Evolutionary conservation across 2,888 invertebrate species (phyloP).

Genomic region (Pseudolycoriella hygida): DNA sequence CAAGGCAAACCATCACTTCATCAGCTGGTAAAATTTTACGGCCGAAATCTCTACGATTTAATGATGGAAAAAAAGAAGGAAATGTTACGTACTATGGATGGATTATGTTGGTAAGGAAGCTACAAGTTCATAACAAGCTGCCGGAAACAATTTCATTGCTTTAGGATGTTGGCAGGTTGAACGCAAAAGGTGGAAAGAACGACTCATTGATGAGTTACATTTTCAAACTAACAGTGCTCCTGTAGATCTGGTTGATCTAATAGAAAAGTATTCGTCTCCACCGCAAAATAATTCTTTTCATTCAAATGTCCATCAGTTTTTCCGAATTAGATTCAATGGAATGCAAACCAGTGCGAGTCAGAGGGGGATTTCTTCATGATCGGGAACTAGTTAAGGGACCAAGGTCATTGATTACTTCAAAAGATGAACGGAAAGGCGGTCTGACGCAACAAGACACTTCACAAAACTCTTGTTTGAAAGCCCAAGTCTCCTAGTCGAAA

Average conservation of each 20-base stretch:
- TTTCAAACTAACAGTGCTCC: slow-evolving; percentile 41
- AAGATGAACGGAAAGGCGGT: slow-evolving; percentile 35
- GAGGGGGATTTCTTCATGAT: slow-evolving; percentile 69
- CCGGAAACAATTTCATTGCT: too few relatives aligned
- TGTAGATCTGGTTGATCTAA: slow-evolving; percentile 44
- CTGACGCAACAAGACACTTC: slow-evolving; percentile 34
- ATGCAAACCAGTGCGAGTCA: slow-evolving; percentile 57
- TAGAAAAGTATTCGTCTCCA: slow-evolving; percentile 39
- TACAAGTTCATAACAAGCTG: too few relatives aligned
- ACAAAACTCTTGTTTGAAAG: too few relatives aligned
- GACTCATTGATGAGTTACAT: slow-evolving; percentile 53
- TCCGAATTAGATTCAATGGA: slow-evolving; percentile 53
- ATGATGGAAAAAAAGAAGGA: too few relatives aligned
- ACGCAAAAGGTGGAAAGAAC: slow-evolving; percentile 74
- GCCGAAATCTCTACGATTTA: too few relatives aligned
- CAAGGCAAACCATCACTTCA: too few relatives aligned
- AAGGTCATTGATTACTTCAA: slow-evolving; percentile 46
- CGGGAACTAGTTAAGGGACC: slow-evolving; percentile 74
- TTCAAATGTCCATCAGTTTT: too few relatives aligned
- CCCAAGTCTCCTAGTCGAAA: too few relatives aligned
- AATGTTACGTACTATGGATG: too few relatives aligned
- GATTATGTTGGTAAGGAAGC: too few relatives aligned
- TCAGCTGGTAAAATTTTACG: too few relatives aligned
- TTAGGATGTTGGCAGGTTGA: slow-evolving; percentile 88
- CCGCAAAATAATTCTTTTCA: too few relatives aligned